A percentile compares a stretch with the other conserved stretches of the same genome.
phyloP scores from a whole-genome alignment of 1,140 invertebrate species.

The Panagrolaimus sp. region DNA sequence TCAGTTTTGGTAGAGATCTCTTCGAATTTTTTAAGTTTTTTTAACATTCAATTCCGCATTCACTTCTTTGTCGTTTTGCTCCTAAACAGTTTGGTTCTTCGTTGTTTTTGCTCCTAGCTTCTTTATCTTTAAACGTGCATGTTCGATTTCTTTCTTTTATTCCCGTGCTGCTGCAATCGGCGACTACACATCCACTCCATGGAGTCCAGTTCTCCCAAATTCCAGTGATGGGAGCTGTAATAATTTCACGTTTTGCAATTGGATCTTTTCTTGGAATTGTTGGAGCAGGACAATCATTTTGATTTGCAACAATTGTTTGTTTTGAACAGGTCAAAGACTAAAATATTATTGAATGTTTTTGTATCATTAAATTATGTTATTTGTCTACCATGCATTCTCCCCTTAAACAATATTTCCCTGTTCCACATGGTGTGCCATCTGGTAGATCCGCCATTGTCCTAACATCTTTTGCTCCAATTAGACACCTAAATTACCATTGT shows the following conservation, averaged over 20 bases:
- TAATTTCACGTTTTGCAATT: too few relatives aligned
- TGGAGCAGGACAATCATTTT: neutral
- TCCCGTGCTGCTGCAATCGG: neutral
- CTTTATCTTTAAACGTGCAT: neutral
- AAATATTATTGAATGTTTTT: too few relatives aligned
- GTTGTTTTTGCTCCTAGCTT: neutral
- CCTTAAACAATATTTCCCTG: conserved; percentile 11
- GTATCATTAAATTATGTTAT: too few relatives aligned
- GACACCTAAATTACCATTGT: too few relatives aligned
- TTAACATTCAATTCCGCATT: conserved; percentile 4
- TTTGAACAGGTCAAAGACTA: neutral
- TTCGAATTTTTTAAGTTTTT: neutral
- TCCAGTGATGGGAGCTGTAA: neutral
- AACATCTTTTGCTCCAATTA: neutral
- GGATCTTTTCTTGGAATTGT: too few relatives aligned
- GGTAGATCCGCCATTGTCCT: conserved; percentile 17
- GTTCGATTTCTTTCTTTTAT: neutral
- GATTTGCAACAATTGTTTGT: neutral
- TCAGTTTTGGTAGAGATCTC: too few relatives aligned
- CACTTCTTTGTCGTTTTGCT: neutral
- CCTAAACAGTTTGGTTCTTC: neutral
- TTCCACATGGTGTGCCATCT: conserved; percentile 19
- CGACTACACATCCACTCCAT: neutral
- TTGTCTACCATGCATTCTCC: too few relatives aligned
- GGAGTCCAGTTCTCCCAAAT: neutral